Evolutionary conservation across 2,888 invertebrate genomes (phyloP), one percentile per base, ranked within the genome.

Genomic region (Rugalucina vietnamica): DNA sequence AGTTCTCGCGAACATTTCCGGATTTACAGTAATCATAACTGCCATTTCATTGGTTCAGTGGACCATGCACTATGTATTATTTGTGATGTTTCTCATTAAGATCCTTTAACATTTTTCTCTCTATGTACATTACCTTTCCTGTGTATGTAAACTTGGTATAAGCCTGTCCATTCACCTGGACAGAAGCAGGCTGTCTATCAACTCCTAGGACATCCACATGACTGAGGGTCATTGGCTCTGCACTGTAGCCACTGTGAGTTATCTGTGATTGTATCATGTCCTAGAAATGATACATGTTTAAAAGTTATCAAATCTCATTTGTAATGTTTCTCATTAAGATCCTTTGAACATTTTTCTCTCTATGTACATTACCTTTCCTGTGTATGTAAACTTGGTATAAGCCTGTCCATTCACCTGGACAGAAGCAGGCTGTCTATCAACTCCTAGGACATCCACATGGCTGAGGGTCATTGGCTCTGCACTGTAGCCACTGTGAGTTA

Each of bases 121-220:
- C 27, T 24, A 39, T 29, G 24, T 29, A 54, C 4, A 50, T 71
- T 70, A 86, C 86, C 77, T 77, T 70, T 32, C 81, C 73, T n/a
- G 29, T 49, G 57, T 86, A 86, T 12, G 18, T 73, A 54, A 75
- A 86, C 29, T 81, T 65, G 0, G 43, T 50, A 21, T 79, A 70
- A 14, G 76, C 43, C 27, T 79, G 70, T 12, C 82, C 84, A 78
- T 90, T 89, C n/a, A 88, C 76, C n/a, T 78, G 80, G n/a, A 90
- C 86, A 27, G 79, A 82, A 18, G 78, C 75, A 1, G 90, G 90
- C 10, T 49, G 49, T n/a, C 49, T 71, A 3, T 72, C 73, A 10
- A 90, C 81, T 2, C 89, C 89, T 24, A 86, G 54, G 18, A 90
- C 80, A 29, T 60, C 76, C 29, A 88, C 81, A n/a, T 81, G 37